Conservation (phyloP, 2,888 invertebrate species). For the Trissonchulus latispiculum region DNA sequence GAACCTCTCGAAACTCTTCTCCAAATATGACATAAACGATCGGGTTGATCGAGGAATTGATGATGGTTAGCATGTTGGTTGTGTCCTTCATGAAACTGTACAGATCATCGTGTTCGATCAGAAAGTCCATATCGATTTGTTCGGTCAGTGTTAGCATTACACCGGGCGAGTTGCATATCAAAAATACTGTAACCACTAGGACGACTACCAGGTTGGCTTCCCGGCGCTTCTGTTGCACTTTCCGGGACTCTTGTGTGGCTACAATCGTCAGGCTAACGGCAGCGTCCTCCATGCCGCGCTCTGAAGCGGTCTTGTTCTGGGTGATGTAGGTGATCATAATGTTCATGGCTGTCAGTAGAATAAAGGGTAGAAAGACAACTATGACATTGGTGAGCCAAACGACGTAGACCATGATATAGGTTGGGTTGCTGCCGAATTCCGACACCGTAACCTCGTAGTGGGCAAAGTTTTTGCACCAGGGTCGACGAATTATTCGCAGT, state of each 20-base stretch:
- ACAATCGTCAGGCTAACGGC: not conserved
- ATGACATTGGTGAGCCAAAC: conserved; percentile 87
- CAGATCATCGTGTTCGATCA: not conserved
- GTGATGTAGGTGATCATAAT: conserved; percentile 61
- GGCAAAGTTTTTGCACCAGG: conserved; percentile 6
- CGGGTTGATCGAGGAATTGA: conserved; percentile 95
- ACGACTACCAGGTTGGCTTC: conserved; percentile 17
- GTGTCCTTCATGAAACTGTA: conserved; percentile 25
- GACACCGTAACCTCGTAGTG: not conserved
- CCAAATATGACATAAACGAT: conserved; percentile 96
- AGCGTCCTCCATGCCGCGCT: not conserved
- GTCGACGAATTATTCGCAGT: conserved; percentile 29
- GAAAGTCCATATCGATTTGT: conserved; percentile 26
- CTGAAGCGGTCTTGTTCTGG: conserved; percentile 46
- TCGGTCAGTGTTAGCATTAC: conserved; percentile 16
- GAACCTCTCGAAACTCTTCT: conserved; percentile 69
- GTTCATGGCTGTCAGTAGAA: conserved; percentile 55
- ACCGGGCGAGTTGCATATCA: conserved; percentile 19
- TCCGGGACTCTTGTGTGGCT: not conserved
- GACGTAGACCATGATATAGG: conserved; percentile 58
- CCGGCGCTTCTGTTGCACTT: conserved; percentile 3
- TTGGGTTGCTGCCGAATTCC: not conserved
- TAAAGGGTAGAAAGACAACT: conserved; percentile 84
- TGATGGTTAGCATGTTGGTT: conserved; percentile 82
- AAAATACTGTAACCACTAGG: conserved; percentile 14